phyloP scores from a whole-genome alignment of 2,797 vertebrate genomes.

The Phoeniculus purpureus region DNA sequence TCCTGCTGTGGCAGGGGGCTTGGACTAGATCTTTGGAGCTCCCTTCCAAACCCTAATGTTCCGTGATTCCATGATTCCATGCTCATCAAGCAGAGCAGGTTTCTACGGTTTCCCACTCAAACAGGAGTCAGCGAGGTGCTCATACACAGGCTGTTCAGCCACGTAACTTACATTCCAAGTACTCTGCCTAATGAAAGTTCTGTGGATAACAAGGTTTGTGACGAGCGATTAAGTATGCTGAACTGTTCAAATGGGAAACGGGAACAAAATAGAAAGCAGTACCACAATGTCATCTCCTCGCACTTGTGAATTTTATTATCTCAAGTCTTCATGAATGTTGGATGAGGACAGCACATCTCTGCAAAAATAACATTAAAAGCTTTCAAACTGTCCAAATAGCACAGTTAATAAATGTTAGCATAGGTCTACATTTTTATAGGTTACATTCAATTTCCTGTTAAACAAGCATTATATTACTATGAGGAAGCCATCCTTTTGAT shows the following conservation, averaged over 20 bases:
- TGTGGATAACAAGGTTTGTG: not conserved
- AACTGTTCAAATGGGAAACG: not conserved
- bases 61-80: too few species aligned
- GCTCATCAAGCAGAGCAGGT: too few species aligned
- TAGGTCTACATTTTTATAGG: slow-evolving; percentile 8
- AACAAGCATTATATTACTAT: slow-evolving; percentile 32
- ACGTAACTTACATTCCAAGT: not conserved
- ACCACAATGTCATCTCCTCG: not conserved
- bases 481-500: slow-evolving; percentile 40
- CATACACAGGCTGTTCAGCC: not conserved
- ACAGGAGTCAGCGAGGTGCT: not conserved
- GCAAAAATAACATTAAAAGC: slow-evolving; percentile 44
- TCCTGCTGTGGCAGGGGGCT: too few species aligned
- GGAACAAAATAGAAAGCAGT: not conserved
- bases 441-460: slow-evolving; percentile 68
- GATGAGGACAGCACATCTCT: not conserved
- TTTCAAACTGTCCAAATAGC: slow-evolving; percentile 29
- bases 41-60: too few species aligned
- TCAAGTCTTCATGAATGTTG: not conserved
- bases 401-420: slow-evolving; percentile 44
- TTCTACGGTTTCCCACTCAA: not conserved
- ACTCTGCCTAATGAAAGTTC: not conserved
- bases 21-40: too few species aligned
- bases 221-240: not conserved
- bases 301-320: not conserved